Evolutionary conservation across 2,797 vertebrate species (phyloP), one percentile per base, ranked within the genome.

Genomic region (Poecilia picta): DNA sequence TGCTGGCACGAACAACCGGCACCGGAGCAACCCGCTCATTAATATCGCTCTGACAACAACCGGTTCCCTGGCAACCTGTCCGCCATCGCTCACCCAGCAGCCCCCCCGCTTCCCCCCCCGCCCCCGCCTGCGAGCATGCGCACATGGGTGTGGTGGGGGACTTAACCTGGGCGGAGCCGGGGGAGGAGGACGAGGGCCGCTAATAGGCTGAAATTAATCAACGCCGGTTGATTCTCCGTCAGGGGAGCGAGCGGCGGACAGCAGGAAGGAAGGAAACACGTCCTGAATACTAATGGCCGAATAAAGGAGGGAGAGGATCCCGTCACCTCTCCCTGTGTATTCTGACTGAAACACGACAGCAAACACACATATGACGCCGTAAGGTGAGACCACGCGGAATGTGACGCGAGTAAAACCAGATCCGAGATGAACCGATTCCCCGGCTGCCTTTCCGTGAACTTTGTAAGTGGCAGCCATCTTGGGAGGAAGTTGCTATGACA

Each of bases 181-280:
- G 92, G 91, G 92, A 91, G 87, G 90, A 80, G 88, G 93, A 88
- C 82, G 90, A 92, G 94, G 95, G 93, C 93, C 91, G 94, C 94
- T 96, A 96, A 96, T 96, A 96, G 95, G 95, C 95, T 95, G 96
- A 95, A 95, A 96, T 96, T 96, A 96, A 96, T 96, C 95, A 96
- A 96, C 92, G 94, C 94, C 90, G 94, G 92, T 94, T 95, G 95
- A 95, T 95, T 95, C 83, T 89, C 93, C 90, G 91, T 94, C 93
- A 93, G 91, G 95, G 95, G 95, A 94, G 86, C 82, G 92, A 92
- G 90, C 93, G 91, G 92, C 91, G 89, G 92, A 92, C 93, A 94
- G 92, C 89, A 87, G 84, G 85, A 89, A 84, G 78, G 86, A 92
- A 92, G 91, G 91, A 83, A 90, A 91, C 93, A 85, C 87, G 83